Evolutionary conservation across 2,888 invertebrate genomes (phyloP).

Genomic region (Trissoscelio sp.): DNA sequence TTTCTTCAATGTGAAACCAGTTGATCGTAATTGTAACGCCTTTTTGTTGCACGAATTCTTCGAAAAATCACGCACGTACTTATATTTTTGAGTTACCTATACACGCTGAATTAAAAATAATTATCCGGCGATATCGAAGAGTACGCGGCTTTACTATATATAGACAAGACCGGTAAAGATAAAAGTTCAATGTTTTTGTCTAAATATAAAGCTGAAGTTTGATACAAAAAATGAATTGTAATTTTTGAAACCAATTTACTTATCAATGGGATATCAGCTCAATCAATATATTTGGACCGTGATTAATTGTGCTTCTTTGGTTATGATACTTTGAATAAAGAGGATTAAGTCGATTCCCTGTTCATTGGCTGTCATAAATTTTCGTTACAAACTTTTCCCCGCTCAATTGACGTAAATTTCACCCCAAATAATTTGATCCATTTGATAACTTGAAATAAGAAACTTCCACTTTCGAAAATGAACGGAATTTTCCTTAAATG

Average conservation of each 20-base stretch:
- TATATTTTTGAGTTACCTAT: background rate
- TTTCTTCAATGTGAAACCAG: constrained; percentile 24
- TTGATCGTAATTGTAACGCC: constrained; percentile 36
- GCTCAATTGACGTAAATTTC: background rate
- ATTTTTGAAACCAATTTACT: too few species aligned
- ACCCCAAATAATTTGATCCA: background rate
- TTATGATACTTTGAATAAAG: constrained; percentile 5
- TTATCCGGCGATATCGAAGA: constrained; percentile 12
- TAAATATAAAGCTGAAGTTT: constrained; percentile 34
- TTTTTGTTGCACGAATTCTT: constrained; percentile 7
- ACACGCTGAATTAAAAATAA: constrained; percentile 43
- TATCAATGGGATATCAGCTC: too few species aligned
- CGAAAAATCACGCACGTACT: background rate
- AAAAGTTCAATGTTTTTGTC: background rate
- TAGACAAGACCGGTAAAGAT: constrained; percentile 22
- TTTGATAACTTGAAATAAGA: background rate
- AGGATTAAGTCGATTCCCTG: constrained; percentile 1
- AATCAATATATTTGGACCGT: background rate
- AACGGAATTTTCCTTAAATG: too few species aligned
- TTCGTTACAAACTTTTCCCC: constrained; percentile 1
- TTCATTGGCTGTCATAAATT: constrained; percentile 11
- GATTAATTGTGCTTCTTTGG: constrained; percentile 10
- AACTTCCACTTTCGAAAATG: constrained; percentile 10
- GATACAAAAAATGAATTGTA: constrained; percentile 7
- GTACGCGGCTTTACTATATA: constrained; percentile 8